A percentile compares a stretch with the other conserved stretches of the same genome.
Evolutionary conservation across 2,888 invertebrate genomes (phyloP).

Genomic region (Anorthoa munda): DNA sequence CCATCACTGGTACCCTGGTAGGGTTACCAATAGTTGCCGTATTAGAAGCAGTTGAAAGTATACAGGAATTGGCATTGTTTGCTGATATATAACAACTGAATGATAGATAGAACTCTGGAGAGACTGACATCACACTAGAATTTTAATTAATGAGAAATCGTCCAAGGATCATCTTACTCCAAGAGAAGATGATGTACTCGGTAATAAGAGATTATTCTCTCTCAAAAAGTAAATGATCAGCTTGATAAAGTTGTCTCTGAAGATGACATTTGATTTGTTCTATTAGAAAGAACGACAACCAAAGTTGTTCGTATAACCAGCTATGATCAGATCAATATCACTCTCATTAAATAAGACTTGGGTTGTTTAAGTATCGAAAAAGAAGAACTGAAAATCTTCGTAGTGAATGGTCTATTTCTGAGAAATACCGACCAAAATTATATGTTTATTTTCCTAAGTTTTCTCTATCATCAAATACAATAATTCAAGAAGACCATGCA

Average conservation of each 20-base stretch:
- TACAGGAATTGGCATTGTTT: slow-evolving; percentile 7
- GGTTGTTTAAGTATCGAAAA: not conserved
- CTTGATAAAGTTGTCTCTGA: not conserved
- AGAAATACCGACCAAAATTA: too few relatives aligned
- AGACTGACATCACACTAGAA: not conserved
- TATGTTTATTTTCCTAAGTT: not conserved
- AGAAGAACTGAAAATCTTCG: not conserved
- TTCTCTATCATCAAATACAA: not conserved
- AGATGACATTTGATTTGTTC: not conserved
- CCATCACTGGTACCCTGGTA: slow-evolving; percentile 65
- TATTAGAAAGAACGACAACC: not conserved
- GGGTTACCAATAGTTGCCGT: slow-evolving; percentile 54
- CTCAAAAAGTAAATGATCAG: not conserved
- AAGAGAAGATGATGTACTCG: not conserved
- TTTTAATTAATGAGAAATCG: not conserved
- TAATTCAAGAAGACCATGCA: slow-evolving; percentile 39
- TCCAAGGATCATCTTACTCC: not conserved
- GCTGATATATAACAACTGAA: not conserved
- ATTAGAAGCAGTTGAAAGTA: slow-evolving; percentile 4
- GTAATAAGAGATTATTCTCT: not conserved
- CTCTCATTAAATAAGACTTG: not conserved
- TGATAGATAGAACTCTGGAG: not conserved
- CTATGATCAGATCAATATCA: not conserved
- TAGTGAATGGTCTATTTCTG: not conserved
- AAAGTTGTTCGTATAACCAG: not conserved